Conservation (phyloP, 1,140 invertebrate genomes). For the Liolophura sinensis region DNA sequence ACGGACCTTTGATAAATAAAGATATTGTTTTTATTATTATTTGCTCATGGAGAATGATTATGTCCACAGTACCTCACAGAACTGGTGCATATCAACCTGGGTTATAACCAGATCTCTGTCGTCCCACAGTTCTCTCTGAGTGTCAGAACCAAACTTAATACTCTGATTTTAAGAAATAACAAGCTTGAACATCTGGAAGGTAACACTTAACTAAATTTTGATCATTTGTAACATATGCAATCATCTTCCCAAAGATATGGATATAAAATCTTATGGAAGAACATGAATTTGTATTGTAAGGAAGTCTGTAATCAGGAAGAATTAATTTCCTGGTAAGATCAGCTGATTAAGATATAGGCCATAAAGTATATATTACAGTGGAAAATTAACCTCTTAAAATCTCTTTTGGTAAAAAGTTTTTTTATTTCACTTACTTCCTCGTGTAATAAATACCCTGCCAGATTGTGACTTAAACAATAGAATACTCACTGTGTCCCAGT, state of each 20-base stretch:
- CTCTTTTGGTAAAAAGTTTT: too few species aligned
- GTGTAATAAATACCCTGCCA: too few species aligned
- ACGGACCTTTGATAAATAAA: too few species aligned
- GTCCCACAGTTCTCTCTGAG: slow-evolving; percentile 32
- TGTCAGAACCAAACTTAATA: slow-evolving; percentile 18
- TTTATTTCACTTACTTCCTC: too few species aligned
- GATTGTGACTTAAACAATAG: too few species aligned
- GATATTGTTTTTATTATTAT: too few species aligned
- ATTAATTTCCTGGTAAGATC: neutral
- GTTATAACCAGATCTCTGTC: slow-evolving; percentile 28
- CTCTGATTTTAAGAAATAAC: slow-evolving; percentile 35
- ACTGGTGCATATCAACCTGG: slow-evolving; percentile 26
- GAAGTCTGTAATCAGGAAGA: neutral
- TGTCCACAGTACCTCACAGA: slow-evolving; percentile 31
- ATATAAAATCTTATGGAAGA: neutral
- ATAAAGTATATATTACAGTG: too few species aligned
- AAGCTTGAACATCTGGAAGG: slow-evolving; percentile 37
- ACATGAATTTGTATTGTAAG: neutral
- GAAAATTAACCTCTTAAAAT: too few species aligned
- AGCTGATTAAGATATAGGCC: too few species aligned
- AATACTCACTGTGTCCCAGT: too few species aligned
- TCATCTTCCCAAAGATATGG: neutral
- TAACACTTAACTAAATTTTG: slow-evolving; percentile 5
- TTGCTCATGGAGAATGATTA: neutral
- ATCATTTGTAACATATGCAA: too few species aligned